Evolutionary conservation across 1,140 invertebrate genomes (phyloP), one percentile per base, ranked within the genome.

Genomic region (Helicoverpa zea): DNA sequence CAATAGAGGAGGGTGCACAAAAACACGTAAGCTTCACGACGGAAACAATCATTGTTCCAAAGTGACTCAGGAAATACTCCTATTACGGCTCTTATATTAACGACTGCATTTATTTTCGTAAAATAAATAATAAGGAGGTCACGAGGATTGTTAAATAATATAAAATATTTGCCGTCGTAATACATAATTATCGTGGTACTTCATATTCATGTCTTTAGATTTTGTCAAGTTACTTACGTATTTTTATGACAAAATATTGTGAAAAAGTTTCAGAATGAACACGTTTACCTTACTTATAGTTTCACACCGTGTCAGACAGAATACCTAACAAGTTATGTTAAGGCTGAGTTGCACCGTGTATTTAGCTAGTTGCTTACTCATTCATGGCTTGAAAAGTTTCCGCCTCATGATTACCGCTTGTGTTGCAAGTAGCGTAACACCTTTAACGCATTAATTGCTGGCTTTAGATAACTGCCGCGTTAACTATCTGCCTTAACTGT

Each of bases 381-480:
- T 87, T 87, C 83, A 85, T 75, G 70, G 68, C 14, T 51, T 52
- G 79, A 83, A 76, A 88, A 87, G 81, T 87, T 89, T 85, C 84
- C 86, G 81, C 83, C 83, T 87, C 82, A 81, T 90, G 83, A 91
- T 91, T 90, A 87, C 81, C 85, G 84, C 84, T 86, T 88, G 82
- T 84, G 68, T 54, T 78, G 73, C 49, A 79, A 84, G 79, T 79
- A 30, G 72, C 51, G 73, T 56, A 77, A 73, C 61, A 66, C 80
- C 70, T 77, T 47, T 88, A 83, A 88, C 85, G 82, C 82, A 79
- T 79, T 89, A 90, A 89, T 89, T 90, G 83, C 77, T 76, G 80
- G 64, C 76, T 82, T 77, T 64, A 54, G 74, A 47, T 77, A 83
- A 85, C 63, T 85, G 74, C 61, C 47, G 73, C 49, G 58, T 77